Base-by-base conservation (phyloP, 2,888 invertebrate genomes). In the Hydraecia micacea region DNA sequence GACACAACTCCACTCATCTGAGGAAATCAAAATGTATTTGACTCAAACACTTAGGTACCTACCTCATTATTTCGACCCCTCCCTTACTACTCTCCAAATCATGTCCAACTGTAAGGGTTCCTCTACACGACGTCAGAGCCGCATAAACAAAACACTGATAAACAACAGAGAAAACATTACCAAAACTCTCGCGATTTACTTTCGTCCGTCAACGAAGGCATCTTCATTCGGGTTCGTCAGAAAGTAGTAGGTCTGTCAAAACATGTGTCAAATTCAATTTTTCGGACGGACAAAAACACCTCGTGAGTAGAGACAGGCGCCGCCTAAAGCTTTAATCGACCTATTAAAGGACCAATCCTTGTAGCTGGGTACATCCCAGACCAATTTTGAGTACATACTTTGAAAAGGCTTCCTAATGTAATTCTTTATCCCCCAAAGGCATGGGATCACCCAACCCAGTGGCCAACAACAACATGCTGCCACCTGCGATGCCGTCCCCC, bases 401-500 rank as follows among this genome's bases (percentile, higher is more conserved):
- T 25, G 7, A 3, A 21, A n/a, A 13, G 28, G 55, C 28, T 13
- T 46, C 7, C 25, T 67, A 13, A 63, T 55, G 0, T 6, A 28
- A 15, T 58, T 71, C 0, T 36, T 28, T 73, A 32, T 82, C 88
- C 80, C 80, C 73, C 69, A 21, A 79, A 97, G 97, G 96, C 81
- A 95, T 97, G 95, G 96, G 95, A 28, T 96, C 96, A 2, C 95
- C 97, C 2, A 96, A 95, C 84, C 96, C 97, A 65, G 95, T 97
- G 69, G 91, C 94, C 13, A 96, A 95, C 89, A 96, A 97, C 94
- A 97, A 97, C 94, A 97, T 97, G 97, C 95, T 97, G 92, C 97
- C 97, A 88, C 97, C 97, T 92, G 97, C 97, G 87, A 97, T 97
- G 95, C 97, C 98, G 75, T 98, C 98, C 80, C 97, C 98, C 76